These are phyloP conservation scores for Acrobasis consociella DNA, from an alignment of 2,888 invertebrate genomes.

Conservation along the genomic window DNA sequence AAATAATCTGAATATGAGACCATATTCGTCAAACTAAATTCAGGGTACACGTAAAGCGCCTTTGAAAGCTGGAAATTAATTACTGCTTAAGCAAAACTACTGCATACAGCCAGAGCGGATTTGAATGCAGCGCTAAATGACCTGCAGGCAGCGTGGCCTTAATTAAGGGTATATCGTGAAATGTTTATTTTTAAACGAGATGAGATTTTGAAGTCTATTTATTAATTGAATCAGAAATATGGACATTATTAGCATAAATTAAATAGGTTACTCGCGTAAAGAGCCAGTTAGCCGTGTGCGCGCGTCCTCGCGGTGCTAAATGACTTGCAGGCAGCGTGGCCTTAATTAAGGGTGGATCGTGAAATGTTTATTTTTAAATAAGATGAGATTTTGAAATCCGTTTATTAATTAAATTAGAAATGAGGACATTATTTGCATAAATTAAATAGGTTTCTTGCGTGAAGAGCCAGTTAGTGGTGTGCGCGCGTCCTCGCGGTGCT, in stretches of 20 bases:
- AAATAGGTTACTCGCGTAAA: too few relatives aligned
- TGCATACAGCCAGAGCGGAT: conserved; percentile 4
- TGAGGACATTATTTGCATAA: too few relatives aligned
- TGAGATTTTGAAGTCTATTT: neutral
- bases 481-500: too few relatives aligned
- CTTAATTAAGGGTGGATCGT: conserved; percentile 9
- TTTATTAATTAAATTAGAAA: too few relatives aligned
- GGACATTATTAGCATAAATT: too few relatives aligned
- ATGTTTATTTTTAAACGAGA: neutral
- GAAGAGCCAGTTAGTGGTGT: too few relatives aligned
- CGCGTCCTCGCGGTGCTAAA: too few relatives aligned
- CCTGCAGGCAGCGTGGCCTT: neutral
- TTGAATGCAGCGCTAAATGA: conserved; percentile 13
- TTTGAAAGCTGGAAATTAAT: conserved; percentile 17
- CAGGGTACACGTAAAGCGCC: neutral
- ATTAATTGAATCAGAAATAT: too few relatives aligned
- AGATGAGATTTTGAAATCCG: too few relatives aligned
- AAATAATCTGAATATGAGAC: too few relatives aligned
- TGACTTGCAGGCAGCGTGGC: neutral
- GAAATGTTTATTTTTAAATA: neutral
- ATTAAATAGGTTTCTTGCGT: too few relatives aligned
- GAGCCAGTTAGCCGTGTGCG: too few relatives aligned
- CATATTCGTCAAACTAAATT: neutral
- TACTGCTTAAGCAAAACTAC: conserved; percentile 16
- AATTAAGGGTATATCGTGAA: conserved; percentile 4